Evolutionary conservation across 2,888 invertebrate genomes (phyloP).

Genomic region (Therioaphis trifolii): DNA sequence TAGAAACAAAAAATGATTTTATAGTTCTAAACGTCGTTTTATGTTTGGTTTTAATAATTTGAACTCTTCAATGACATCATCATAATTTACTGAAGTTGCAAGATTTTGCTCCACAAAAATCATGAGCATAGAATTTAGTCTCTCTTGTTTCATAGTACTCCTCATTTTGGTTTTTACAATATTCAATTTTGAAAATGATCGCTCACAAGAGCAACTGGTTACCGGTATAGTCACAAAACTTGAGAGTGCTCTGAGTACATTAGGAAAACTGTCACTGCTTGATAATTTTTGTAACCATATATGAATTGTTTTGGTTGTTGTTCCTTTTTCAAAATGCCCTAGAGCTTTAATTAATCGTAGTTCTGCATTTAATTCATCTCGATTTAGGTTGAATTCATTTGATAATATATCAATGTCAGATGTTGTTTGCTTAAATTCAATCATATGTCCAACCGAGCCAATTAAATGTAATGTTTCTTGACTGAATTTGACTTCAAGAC

Average conservation of each 20-base stretch:
- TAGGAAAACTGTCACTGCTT: slow-evolving; percentile 18
- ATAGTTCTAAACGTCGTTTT: not conserved
- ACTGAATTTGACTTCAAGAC: not conserved
- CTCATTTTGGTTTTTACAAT: not conserved
- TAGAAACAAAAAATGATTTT: too few relatives aligned
- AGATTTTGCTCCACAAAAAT: slow-evolving; percentile 13
- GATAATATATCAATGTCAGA: not conserved
- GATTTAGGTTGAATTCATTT: slow-evolving; percentile 6
- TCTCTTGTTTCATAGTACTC: slow-evolving; percentile 13
- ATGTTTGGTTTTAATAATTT: slow-evolving; percentile 1
- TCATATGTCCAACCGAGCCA: slow-evolving; percentile 15
- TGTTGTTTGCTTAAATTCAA: slow-evolving; percentile 18
- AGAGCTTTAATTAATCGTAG: slow-evolving; percentile 1
- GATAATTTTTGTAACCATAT: slow-evolving; percentile 10
- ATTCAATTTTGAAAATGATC: slow-evolving; percentile 22
- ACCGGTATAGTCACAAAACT: not conserved
- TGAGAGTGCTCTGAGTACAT: not conserved
- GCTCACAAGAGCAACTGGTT: not conserved
- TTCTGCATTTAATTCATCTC: slow-evolving; percentile 2
- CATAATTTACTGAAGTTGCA: not conserved
- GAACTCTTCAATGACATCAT: slow-evolving; percentile 5
- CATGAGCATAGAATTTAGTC: slow-evolving; percentile 6
- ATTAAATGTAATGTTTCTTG: not conserved
- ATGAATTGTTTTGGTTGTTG: slow-evolving; percentile 3
- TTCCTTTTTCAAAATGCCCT: slow-evolving; percentile 7